Evolutionary conservation across 2,888 invertebrate genomes (phyloP), one percentile per base, ranked within the genome.

Genomic region (Cryptocephalus primarius): DNA sequence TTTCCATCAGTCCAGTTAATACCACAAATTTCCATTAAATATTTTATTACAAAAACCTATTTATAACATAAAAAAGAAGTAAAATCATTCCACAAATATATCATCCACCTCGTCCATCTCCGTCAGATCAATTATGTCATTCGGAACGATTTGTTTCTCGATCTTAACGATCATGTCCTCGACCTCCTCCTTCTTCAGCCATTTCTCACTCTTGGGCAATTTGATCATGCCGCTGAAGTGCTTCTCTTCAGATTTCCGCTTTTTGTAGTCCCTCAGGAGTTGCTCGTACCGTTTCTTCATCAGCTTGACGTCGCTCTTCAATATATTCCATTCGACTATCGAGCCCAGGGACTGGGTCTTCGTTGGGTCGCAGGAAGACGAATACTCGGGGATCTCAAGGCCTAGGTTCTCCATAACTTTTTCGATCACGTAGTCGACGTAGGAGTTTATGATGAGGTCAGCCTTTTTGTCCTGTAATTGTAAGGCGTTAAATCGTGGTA

Each of bases 381-480:
- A 72, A 64, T 90, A 93, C 32, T 77, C 75, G 2, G 87, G 84
- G 62, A 91, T 82, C 57, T 83, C 79, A 14, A 92, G 62, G 9
- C 78, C 79, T 34, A 95, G 72, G 48, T 80, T 75, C 60, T 83
- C 79, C 76, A 88, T 83, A 0, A 93, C 74, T 62, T 79, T 80
- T 48, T 75, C 73, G 60, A 93, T 72, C 42, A 95, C 79, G 46
- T 82, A 81, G 67, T 96, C 95, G 1, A 94, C 89, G 70, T 90
- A 94, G 11, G 85, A 80, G 62, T 91, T 85, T 54, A 96, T 91
- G 42, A 88, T 76, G 48, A 96, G 70, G 68, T 93, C 87, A 22
- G 93, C 88, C 72, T 91, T 89, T 64, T 88, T 88, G 64, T 95
- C 92, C 89, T 90, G 64, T 39, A 76, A 58, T 32, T 11, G n/a